phyloP scores from a whole-genome alignment of 2,113 vertebrate species.

The Apus apus region DNA sequence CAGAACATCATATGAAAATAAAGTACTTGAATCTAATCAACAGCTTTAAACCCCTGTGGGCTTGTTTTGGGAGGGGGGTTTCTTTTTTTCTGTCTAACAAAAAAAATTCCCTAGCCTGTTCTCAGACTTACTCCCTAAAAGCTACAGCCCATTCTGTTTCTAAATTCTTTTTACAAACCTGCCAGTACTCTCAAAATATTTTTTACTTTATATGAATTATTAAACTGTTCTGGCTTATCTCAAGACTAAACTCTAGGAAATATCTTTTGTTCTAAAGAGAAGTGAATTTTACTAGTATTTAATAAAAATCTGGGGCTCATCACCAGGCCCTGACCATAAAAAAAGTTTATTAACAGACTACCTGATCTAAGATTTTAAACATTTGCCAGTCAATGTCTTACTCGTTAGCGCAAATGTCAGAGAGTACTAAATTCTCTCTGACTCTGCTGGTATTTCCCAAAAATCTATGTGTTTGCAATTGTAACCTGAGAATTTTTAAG shows the following conservation, averaged over 20 bases:
- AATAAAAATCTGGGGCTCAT: background rate
- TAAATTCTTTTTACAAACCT: background rate
- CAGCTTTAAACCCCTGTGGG: background rate
- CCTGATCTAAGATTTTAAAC: background rate
- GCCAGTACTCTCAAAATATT: background rate
- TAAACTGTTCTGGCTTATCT: background rate
- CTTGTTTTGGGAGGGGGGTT: fast-evolving
- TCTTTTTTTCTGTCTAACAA: background rate
- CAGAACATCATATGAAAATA: background rate
- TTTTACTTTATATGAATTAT: background rate
- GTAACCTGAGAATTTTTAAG: background rate
- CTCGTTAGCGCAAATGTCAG: background rate
- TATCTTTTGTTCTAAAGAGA: background rate
- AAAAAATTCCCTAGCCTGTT: background rate
- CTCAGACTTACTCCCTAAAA: background rate
- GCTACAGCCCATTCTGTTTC: background rate
- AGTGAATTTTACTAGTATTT: background rate
- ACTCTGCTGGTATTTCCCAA: background rate
- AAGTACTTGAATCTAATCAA: background rate
- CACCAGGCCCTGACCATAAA: background rate
- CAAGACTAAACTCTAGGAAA: background rate
- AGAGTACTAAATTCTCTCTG: background rate
- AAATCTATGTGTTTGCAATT: background rate
- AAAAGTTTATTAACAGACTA: background rate
- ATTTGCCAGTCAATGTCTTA: background rate